Base-by-base conservation (phyloP, 2,113 vertebrate genomes). In the Gorsachius goisagi region DNA sequence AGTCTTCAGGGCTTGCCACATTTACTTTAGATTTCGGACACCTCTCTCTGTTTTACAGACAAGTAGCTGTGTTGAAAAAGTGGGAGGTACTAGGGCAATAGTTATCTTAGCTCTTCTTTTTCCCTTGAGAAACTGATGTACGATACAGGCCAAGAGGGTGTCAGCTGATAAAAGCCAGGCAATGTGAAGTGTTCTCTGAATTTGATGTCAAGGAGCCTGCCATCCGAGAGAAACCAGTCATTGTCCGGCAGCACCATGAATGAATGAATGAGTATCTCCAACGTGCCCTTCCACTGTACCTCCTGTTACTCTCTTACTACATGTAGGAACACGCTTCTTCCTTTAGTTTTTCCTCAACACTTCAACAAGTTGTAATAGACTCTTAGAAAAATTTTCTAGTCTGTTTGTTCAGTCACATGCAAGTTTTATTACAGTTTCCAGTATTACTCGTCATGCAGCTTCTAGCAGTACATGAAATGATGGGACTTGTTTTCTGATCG, bases 111-210 rank as follows among this genome's bases (percentile, higher is more conserved):
- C 55, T 91, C 63, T 95, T 91, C 62, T 78, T 89, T 96, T 94
- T 96, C 75, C 85, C 85, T 82, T 91, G 91, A 91, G 94, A 96
- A 96, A 83, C 67, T 68, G 75, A 26, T 76, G 74, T 68, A 28
- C 45, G 58, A 12, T 84, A 52, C 27, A 73, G 45, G 74, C 88
- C 67, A 73, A 85, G 87, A 83, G 50, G 53, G 91, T 96, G 94
- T 85, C 62, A 68, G 63, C 74, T 96, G 96, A 97, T 88, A 93
- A 94, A 85, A 95, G 78, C 63, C 91, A 96, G 95, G 64, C 66
- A 60, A 76, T 69, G 74, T 35, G 33, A 88, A 89, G 71, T 76
- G 88, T 89, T 69, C 26, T 66, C 45, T 83, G 74, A 44, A 55
- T 90, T 69, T 85, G 69, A 39, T 19, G 23, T 82, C 3, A 24